A percentile compares a stretch with the other conserved stretches of the same genome.
Conservation (phyloP, 2,797 vertebrate genomes). For the Podarcis lilfordi region DNA sequence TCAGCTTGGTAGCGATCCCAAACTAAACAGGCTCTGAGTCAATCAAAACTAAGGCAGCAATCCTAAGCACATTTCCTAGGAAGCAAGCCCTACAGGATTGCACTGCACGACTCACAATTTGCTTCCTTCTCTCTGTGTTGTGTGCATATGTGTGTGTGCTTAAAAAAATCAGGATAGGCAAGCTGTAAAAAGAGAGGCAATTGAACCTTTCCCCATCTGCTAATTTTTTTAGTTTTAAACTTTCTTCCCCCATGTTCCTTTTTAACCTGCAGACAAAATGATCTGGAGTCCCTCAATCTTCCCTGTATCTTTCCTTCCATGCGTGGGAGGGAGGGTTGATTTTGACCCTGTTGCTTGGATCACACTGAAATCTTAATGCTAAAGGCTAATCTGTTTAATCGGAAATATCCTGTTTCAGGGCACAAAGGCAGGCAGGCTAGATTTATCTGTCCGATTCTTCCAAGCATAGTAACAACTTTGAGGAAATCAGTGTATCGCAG, state of each 20-base stretch:
- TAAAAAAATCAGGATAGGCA: neutral
- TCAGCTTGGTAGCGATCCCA: slow-evolving; percentile 22
- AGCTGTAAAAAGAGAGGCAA: too few species aligned
- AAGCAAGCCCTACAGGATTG: neutral
- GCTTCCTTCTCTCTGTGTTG: neutral
- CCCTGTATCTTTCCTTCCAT: neutral
- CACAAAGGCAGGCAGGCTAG: neutral
- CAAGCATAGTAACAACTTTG: neutral
- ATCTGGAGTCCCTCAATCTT: too few species aligned
- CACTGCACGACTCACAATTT: neutral
- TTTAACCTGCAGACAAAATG: too few species aligned
- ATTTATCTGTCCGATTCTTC: neutral
- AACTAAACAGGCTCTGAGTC: neutral
- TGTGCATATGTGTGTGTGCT: neutral
- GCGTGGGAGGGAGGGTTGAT: neutral
- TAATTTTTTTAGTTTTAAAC: too few species aligned
- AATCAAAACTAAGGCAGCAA: slow-evolving; percentile 1
- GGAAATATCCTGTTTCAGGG: neutral
- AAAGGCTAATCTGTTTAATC: neutral
- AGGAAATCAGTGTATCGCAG: neutral
- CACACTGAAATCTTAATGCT: too few species aligned
- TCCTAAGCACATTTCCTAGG: neutral
- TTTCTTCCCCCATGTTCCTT: too few species aligned
- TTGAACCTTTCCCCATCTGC: too few species aligned
- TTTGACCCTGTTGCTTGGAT: neutral